Evolutionary conservation across 2,113 vertebrate species (phyloP).

Genomic region (Esox niger): DNA sequence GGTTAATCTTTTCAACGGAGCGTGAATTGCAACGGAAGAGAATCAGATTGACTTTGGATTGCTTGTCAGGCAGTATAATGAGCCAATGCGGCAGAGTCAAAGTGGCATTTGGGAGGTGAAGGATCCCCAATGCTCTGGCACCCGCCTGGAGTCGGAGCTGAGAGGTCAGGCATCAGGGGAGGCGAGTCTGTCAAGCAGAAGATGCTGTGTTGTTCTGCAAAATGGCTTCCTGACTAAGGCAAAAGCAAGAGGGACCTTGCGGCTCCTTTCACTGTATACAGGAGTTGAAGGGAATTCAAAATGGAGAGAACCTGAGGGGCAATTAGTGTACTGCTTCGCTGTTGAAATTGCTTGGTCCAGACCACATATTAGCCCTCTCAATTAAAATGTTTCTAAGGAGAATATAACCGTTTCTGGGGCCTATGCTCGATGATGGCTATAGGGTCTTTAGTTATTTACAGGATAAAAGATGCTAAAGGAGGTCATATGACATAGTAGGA

Average conservation of each 20-base stretch:
- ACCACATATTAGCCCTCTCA: too few relatives aligned
- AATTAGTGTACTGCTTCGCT: not conserved
- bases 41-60: constrained; percentile 17
- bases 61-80: constrained; percentile 12
- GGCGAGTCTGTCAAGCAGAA: constrained; percentile 40
- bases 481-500: not conserved
- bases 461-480: not conserved
- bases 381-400: too few relatives aligned
- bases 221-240: constrained; percentile 46
- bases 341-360: not conserved
- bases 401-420: too few relatives aligned
- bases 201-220: constrained; percentile 44
- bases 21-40: constrained; percentile 11
- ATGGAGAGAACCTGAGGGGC: constrained; percentile 25
- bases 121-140: constrained; percentile 3
- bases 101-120: constrained; percentile 10
- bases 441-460: not conserved
- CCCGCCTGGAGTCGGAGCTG: constrained; percentile 35
- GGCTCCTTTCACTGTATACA: constrained; percentile 31
- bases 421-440: not conserved
- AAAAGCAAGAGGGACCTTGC: constrained; percentile 15
- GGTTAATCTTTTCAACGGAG: constrained; percentile 5
- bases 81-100: constrained; percentile 13
- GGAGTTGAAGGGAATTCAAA: constrained; percentile 29
- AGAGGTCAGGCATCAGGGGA: constrained; percentile 34